These are phyloP conservation scores for Lochmaea capreae DNA, from an alignment of 2,888 invertebrate genomes.

Conservation along the genomic window DNA sequence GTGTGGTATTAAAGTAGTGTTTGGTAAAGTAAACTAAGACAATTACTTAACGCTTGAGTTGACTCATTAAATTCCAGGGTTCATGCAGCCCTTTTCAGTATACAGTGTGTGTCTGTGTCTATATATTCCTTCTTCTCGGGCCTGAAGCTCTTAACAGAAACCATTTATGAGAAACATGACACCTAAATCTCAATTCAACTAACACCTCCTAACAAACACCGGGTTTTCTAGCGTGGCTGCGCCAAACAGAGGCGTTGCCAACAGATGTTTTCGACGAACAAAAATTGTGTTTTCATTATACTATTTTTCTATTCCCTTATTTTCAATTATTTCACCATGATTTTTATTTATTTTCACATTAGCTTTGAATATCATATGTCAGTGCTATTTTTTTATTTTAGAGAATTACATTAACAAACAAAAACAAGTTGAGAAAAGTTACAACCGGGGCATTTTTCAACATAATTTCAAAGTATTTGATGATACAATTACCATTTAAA, in stretches of 20 bases:
- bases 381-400: no score
- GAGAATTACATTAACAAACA: no score
- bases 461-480: no score
- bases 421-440: no score
- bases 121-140: constrained; percentile 15
- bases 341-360: no score
- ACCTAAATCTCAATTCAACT: constrained; percentile 47
- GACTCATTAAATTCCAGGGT: constrained; percentile 20
- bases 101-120: neutral
- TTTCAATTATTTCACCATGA: no score
- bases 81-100: neutral
- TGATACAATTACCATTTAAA: no score
- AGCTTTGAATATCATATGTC: no score
- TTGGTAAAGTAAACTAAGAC: constrained; percentile 15
- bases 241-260: constrained; percentile 6
- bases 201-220: constrained; percentile 52
- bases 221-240: constrained; percentile 53
- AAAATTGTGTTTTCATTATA: no score
- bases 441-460: no score
- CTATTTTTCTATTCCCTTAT: no score
- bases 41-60: constrained; percentile 20
- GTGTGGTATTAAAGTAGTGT: constrained; percentile 9
- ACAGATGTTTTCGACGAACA: neutral
- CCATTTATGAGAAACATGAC: constrained; percentile 43
- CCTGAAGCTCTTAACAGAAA: constrained; percentile 36